Conservation (phyloP, 2,113 vertebrate species). For the Colistium nudipinnis region DNA sequence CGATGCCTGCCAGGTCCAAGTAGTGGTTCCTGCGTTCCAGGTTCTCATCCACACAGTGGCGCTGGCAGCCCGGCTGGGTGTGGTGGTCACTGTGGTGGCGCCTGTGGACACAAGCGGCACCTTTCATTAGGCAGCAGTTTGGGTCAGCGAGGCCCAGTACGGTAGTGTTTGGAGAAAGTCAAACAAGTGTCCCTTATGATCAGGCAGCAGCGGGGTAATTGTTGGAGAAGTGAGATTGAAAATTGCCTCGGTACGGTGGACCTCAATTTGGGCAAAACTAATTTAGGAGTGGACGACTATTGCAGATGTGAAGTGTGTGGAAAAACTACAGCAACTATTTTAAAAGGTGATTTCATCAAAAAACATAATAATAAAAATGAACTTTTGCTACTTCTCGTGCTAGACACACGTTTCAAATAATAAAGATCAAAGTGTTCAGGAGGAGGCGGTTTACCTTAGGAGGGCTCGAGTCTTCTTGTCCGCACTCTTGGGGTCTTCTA, state of each 20-base stretch:
- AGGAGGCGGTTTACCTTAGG: constrained; percentile 84
- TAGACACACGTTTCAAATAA: constrained; percentile 3
- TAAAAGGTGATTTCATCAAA: background rate
- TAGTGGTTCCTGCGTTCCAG: constrained; percentile 99
- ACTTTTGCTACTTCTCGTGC: background rate
- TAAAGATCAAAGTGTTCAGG: background rate
- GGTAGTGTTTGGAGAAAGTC: constrained; percentile 57
- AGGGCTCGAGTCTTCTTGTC: constrained; percentile 91
- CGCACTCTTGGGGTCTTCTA: constrained; percentile 88
- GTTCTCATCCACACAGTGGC: constrained; percentile 96
- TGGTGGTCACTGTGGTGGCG: constrained; percentile 92
- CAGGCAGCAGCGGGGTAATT: constrained; percentile 40
- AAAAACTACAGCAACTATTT: background rate
- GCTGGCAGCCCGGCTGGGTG: constrained; percentile 89
- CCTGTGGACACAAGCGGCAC: constrained; percentile 81
- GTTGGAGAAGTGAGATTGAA: constrained; percentile 52
- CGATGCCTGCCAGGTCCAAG: constrained; percentile 97
- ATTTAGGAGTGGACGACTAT: constrained; percentile 2
- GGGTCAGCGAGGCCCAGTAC: constrained; percentile 45
- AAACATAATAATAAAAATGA: background rate
- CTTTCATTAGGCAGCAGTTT: constrained; percentile 69
- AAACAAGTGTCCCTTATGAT: constrained; percentile 62
- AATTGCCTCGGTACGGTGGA: constrained; percentile 12
- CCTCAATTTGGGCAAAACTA: constrained; percentile 15
- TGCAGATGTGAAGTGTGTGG: constrained; percentile 12